These are phyloP conservation scores for Tetramorium bicarinatum DNA, from an alignment of 2,888 invertebrate genomes.

Conservation along the genomic window DNA sequence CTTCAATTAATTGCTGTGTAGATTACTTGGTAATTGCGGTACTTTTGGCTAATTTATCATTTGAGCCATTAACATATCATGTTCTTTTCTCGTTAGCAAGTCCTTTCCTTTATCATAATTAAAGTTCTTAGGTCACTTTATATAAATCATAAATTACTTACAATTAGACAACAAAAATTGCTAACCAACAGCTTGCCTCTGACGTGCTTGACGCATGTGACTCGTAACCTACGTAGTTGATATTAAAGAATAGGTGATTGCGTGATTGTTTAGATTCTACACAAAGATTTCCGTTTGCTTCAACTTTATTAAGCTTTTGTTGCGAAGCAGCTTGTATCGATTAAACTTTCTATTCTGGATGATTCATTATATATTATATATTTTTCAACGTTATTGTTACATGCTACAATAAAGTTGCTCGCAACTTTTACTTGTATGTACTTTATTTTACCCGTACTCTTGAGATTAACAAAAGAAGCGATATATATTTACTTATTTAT, in stretches of 20 bases:
- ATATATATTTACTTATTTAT: neutral
- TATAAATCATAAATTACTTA: slow-evolving; percentile 31
- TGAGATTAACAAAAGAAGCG: neutral
- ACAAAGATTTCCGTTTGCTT: slow-evolving; percentile 7
- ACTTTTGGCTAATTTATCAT: slow-evolving; percentile 5
- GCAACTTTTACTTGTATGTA: neutral
- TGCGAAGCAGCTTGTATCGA: slow-evolving; percentile 18
- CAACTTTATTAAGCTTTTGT: slow-evolving; percentile 28
- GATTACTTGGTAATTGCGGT: slow-evolving; percentile 9
- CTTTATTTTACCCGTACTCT: neutral
- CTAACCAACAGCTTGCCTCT: slow-evolving; percentile 7
- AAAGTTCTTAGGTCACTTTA: slow-evolving; percentile 23
- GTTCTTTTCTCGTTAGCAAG: slow-evolving; percentile 33
- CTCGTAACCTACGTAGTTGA: neutral
- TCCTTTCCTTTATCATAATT: neutral
- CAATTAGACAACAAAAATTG: slow-evolving; percentile 39
- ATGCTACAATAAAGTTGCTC: neutral
- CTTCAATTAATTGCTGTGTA: slow-evolving; percentile 6
- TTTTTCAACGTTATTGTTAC: slow-evolving; percentile 24
- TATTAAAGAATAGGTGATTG: slow-evolving; percentile 28
- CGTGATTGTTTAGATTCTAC: slow-evolving; percentile 37
- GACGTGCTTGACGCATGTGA: slow-evolving; percentile 20
- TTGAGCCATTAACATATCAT: slow-evolving; percentile 34
- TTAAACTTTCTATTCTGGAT: slow-evolving; percentile 10
- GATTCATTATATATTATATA: slow-evolving; percentile 22